These are phyloP conservation scores for Urosaurus nigricauda DNA, from an alignment of 2,797 vertebrate species.

Conservation along the genomic window DNA sequence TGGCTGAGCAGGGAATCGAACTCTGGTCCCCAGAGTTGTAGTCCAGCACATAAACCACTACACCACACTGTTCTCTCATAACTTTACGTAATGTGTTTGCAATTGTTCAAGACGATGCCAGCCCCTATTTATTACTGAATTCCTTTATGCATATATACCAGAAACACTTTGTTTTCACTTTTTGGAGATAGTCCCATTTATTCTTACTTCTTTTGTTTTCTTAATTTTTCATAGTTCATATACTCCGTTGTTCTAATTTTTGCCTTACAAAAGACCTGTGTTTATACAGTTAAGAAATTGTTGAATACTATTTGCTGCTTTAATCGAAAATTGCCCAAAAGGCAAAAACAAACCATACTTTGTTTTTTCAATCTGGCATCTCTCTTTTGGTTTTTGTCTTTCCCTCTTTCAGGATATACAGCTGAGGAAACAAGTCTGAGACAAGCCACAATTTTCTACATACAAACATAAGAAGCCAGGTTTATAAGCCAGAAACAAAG, in stretches of 20 bases:
- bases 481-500: background rate
- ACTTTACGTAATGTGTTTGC: too few relatives aligned
- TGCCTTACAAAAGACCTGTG: background rate
- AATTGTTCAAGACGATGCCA: too few relatives aligned
- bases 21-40: too few relatives aligned
- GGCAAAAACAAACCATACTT: background rate
- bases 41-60: too few relatives aligned
- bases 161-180: background rate
- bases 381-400: background rate
- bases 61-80: too few relatives aligned
- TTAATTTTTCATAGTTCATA: constrained; percentile 39
- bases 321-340: background rate
- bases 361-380: background rate
- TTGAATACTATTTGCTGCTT: background rate
- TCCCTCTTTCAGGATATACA: background rate
- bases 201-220: constrained; percentile 34
- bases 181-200: constrained; percentile 24
- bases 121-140: background rate
- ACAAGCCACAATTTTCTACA: background rate
- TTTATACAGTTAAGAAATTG: background rate
- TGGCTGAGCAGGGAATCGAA: too few relatives aligned
- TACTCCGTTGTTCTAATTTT: constrained; percentile 7
- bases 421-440: background rate
- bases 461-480: too few relatives aligned
- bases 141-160: background rate